Evolutionary conservation across 2,888 invertebrate species (phyloP), one percentile per base, ranked within the genome.

Genomic region (Drosophila mettleri): DNA sequence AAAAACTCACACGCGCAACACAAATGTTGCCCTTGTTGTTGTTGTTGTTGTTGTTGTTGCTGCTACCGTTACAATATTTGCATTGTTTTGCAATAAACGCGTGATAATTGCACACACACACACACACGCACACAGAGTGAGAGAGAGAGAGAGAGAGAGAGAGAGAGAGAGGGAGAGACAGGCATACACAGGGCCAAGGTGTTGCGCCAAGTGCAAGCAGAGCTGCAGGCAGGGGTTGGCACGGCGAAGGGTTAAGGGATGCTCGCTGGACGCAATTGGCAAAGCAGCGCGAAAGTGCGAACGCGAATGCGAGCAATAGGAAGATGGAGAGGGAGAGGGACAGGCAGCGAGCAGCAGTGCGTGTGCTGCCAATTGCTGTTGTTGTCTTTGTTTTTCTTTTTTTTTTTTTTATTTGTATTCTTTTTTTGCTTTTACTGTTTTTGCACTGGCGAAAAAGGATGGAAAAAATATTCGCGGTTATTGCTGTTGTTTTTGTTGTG

Each of bases 51-150:
- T 12, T 48, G 59, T 9, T 60, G 58, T 2, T 59, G 45, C 22
- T 48, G 75, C 39, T 58, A 61, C 64, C 61, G 63, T 75, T 66
- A 70, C 78, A 76, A 68, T 79, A 78, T 78, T 86, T 86, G 87
- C 88, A 87, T 85, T 88, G 87, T 85, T 87, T 85, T 78, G 87
- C 87, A 80, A 85, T 85, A 84, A 84, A 84, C 71, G 84, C 80
- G 80, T 82, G 81, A 86, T 84, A 84, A 86, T 84, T 22, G 33
- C 39, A 43, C 59, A 59, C 43, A 61, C 51, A 64, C 51, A 46
- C 51, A 54, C 33, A 60, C 38, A 60, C 41, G 43, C 54, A 41
- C 16, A 45, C 7, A 38, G 12, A 27, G n/a, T n/a, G n/a, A n/a
- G n/a, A n/a, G n/a, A n/a, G n/a, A n/a, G n/a, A n/a, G n/a, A n/a